Evolutionary conservation across 2,797 vertebrate species (phyloP).

Genomic region (Novumbra hubbsi): DNA sequence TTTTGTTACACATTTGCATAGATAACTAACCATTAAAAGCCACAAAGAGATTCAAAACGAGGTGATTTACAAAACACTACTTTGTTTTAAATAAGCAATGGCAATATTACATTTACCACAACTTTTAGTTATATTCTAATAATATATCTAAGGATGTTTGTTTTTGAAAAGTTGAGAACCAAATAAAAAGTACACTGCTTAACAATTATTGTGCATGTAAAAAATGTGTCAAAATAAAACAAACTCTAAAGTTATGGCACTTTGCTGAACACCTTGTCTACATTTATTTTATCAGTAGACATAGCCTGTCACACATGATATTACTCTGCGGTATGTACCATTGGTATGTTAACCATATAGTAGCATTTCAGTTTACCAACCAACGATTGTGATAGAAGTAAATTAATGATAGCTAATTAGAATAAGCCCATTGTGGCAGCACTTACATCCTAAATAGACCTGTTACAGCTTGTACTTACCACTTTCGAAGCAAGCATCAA

Average conservation of each 20-base stretch:
- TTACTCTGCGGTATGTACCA: too few species aligned
- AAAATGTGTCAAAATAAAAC: too few species aligned
- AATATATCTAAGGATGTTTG: neutral
- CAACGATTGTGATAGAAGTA: neutral
- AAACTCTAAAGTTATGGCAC: too few species aligned
- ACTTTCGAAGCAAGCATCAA: constrained; percentile 98
- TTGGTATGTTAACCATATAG: too few species aligned
- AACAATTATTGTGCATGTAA: neutral
- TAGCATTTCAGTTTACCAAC: too few species aligned
- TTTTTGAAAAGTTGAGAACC: neutral
- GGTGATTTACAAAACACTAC: neutral
- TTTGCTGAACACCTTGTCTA: too few species aligned
- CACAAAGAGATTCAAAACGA: constrained; percentile 9
- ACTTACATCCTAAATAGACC: neutral
- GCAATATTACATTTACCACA: neutral
- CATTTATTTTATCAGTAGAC: too few species aligned
- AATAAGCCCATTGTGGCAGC: neutral
- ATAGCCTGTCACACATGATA: too few species aligned
- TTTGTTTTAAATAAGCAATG: constrained; percentile 1
- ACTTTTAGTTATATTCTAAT: neutral
- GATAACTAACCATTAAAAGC: constrained; percentile 55
- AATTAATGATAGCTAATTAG: too few species aligned
- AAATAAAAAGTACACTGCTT: neutral
- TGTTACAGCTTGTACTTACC: constrained; percentile 77
- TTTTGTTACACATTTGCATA: constrained; percentile 40